Base-by-base conservation (phyloP, 2,797 vertebrate genomes). In the Sebastes nivosus region DNA sequence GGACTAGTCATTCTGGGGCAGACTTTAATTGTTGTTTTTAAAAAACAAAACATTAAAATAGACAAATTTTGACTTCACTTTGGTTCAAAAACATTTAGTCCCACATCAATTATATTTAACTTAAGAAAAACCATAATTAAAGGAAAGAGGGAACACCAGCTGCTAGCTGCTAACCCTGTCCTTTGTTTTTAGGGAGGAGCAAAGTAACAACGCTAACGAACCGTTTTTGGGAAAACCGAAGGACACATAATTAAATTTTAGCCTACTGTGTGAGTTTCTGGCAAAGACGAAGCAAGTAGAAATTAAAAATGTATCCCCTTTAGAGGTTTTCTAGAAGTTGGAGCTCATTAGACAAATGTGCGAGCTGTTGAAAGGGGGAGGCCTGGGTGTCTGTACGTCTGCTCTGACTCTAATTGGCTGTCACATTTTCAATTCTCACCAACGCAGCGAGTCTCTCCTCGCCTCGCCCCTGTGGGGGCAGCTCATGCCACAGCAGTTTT, bases 381-480 rank as follows among this genome's bases (percentile, higher is more conserved):
- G 46, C 64, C 24, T 82, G 29, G 59, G 82, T 67, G 72, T 82
- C 68, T 27, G 67, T 42, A 25, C 22, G 67, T 83, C 88, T 84
- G 73, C 55, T 64, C 78, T 36, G 29, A 59, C 87, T 88, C 55
- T 92, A 93, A 94, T 94, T 95, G 82, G 83, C 80, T 88, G 86
- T 87, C 89, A 84, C 90, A 75, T 79, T 82, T 27, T 79, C 81
- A 71, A 22, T 79, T 85, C 84, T 77, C 83, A 67, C 71, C 82
- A 83, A 72, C 80, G 4, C 69, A 25, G 79, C 7, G 60, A 68
- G 75, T 75, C 82, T 80, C 61, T 57, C 73, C 68, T 46, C 63
- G 32, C 66, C 75, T 89, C 84, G 30, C 54, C 83, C 79, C 77
- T 55, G 76, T 3, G 22, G 68, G 76, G 57, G 70, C 75, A 25